Percentiles rank a stretch among this genome's conserved stretches.
Conservation (phyloP, 2,888 invertebrate genomes). For the Lepidonotus clava region DNA sequence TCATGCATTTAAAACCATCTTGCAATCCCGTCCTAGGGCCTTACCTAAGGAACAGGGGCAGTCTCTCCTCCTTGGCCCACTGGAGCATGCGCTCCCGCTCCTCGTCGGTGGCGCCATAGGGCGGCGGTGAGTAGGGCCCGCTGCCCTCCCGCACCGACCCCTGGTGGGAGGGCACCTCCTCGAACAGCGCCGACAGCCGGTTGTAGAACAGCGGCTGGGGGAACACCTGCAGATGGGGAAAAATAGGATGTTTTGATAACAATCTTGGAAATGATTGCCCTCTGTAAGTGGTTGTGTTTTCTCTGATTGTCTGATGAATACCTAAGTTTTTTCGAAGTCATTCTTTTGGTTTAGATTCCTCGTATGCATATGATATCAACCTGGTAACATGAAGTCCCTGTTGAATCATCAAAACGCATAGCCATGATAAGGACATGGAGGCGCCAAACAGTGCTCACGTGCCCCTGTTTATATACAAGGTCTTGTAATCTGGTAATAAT, state of each 20-base stretch:
- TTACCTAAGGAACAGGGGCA: conserved; percentile 79
- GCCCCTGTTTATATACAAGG: too few species aligned
- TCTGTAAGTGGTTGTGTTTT: too few species aligned
- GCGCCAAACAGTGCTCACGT: too few species aligned
- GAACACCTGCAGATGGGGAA: conserved; percentile 74
- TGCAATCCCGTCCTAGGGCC: too few species aligned
- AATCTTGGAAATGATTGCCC: not conserved
- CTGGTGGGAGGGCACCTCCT: conserved; percentile 67
- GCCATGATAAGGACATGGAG: too few species aligned
- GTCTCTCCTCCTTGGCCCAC: conserved; percentile 78
- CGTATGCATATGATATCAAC: not conserved
- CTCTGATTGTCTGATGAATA: too few species aligned
- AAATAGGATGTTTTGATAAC: not conserved
- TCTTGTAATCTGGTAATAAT: too few species aligned
- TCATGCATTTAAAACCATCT: too few species aligned
- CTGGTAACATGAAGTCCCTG: not conserved
- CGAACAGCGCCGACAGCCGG: conserved; percentile 78
- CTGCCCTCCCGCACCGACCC: conserved; percentile 47
- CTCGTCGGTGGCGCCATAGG: conserved; percentile 78
- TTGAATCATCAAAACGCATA: too few species aligned
- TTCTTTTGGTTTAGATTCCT: not conserved
- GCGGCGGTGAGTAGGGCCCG: conserved; percentile 61
- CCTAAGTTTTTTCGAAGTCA: not conserved
- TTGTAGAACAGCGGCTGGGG: conserved; percentile 78
- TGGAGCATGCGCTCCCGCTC: conserved; percentile 78